Evolutionary conservation across 2,888 invertebrate species (phyloP).

Genomic region (Lasioglossum pauxillum): DNA sequence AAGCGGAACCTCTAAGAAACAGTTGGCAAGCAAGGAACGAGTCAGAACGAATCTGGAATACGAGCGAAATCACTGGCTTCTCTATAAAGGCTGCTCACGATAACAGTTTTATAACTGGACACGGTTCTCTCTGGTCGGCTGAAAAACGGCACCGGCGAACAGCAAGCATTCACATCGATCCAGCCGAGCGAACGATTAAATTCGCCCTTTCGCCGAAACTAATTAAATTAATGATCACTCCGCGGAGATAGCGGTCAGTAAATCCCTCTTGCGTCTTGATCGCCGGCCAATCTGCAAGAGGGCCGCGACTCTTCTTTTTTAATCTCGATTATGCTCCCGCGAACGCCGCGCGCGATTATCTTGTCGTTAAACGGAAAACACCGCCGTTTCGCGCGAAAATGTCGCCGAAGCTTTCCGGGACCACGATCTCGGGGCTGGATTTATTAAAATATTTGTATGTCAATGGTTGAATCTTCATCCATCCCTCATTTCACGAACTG

Average conservation of each 20-base stretch:
- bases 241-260: slow-evolving; percentile 59
- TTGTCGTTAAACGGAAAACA: neutral
- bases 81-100: slow-evolving; percentile 18
- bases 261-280: slow-evolving; percentile 20
- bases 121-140: slow-evolving; percentile 18
- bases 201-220: slow-evolving; percentile 67
- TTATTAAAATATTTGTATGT: neutral
- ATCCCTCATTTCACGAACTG: too few relatives aligned
- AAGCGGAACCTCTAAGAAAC: neutral
- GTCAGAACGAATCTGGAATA: slow-evolving; percentile 37
- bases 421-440: neutral
- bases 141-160: slow-evolving; percentile 36
- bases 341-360: slow-evolving; percentile 23
- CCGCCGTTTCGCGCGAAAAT: neutral
- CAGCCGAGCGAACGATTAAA: slow-evolving; percentile 62
- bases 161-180: slow-evolving; percentile 62
- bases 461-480: neutral
- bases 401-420: neutral
- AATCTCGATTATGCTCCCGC: slow-evolving; percentile 8
- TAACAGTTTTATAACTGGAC: slow-evolving; percentile 35
- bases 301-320: slow-evolving; percentile 21
- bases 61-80: slow-evolving; percentile 19
- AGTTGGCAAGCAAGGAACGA: neutral
- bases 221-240: slow-evolving; percentile 69
- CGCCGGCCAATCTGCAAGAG: neutral